phyloP scores from a whole-genome alignment of 2,888 invertebrate genomes.

The Drosophila mimica region DNA sequence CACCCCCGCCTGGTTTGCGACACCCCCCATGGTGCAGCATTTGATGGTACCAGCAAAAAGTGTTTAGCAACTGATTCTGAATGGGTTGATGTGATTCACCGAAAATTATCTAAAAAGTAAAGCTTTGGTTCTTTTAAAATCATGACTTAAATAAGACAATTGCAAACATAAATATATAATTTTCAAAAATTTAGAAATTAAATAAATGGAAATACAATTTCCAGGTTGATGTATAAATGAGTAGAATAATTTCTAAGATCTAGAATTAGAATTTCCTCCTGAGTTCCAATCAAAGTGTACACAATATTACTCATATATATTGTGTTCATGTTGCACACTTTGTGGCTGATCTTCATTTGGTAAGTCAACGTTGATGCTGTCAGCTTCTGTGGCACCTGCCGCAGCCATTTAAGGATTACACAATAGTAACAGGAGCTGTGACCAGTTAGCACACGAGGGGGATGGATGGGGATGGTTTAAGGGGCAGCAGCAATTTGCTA shows the following conservation, averaged over 20 bases:
- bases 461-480: constrained; percentile 14
- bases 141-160: not conserved
- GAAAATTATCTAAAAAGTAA: not conserved
- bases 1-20: constrained; percentile 11
- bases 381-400: constrained; percentile 38
- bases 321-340: constrained; percentile 19
- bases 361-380: constrained; percentile 22
- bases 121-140: not conserved
- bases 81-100: constrained; percentile 22
- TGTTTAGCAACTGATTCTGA: constrained; percentile 22
- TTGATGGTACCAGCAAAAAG: constrained; percentile 38
- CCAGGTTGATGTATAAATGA: not conserved
- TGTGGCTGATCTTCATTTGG: constrained; percentile 16
- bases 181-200: not conserved
- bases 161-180: not conserved
- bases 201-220: not conserved
- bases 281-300: not conserved
- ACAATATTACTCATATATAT: not conserved
- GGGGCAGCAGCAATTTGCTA: constrained; percentile 35
- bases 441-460: constrained; percentile 43
- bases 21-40: constrained; percentile 42
- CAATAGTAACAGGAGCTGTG: constrained; percentile 49
- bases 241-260: not conserved
- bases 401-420: constrained; percentile 14
- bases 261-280: not conserved